Conservation (phyloP, 2,113 vertebrate species). For the Cryptotis parvus region DNA sequence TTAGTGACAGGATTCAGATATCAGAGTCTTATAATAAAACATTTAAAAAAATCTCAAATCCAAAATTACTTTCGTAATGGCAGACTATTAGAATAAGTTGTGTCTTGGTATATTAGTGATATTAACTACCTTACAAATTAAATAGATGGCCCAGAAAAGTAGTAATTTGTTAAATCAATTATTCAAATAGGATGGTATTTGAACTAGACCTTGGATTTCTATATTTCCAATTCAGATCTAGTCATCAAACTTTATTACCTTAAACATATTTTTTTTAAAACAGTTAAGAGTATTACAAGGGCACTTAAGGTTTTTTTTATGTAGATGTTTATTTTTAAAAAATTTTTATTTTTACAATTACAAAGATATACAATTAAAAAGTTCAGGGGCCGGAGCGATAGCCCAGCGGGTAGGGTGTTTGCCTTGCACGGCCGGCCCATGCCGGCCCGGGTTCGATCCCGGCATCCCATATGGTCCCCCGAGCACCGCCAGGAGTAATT, state of each 20-base stretch:
- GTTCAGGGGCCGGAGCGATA: no score
- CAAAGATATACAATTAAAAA: no score
- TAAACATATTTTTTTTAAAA: not conserved
- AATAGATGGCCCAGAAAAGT: slow-evolving; percentile 13
- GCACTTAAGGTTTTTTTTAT: not conserved
- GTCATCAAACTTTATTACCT: slow-evolving; percentile 39
- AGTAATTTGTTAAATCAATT: not conserved
- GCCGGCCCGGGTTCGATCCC: no score
- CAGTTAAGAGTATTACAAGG: slow-evolving; percentile 54
- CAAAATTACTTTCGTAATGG: slow-evolving; percentile 27
- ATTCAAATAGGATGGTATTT: slow-evolving; percentile 7
- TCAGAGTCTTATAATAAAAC: no score
- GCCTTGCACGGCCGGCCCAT: no score
- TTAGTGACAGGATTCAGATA: slow-evolving; percentile 35
- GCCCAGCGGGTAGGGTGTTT: no score
- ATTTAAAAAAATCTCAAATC: slow-evolving; percentile 30
- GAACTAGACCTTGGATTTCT: slow-evolving; percentile 14
- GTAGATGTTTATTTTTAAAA: no score
- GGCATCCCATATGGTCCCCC: no score
- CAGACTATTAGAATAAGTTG: slow-evolving; percentile 21
- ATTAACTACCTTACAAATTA: slow-evolving; percentile 46
- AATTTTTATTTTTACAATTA: no score
- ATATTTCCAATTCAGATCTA: slow-evolving; percentile 14
- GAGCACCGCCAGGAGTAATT: no score
- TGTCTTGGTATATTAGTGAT: not conserved